These are phyloP conservation scores for Gadopsis bispinosus DNA, from an alignment of 2,797 vertebrate species.

Conservation along the genomic window DNA sequence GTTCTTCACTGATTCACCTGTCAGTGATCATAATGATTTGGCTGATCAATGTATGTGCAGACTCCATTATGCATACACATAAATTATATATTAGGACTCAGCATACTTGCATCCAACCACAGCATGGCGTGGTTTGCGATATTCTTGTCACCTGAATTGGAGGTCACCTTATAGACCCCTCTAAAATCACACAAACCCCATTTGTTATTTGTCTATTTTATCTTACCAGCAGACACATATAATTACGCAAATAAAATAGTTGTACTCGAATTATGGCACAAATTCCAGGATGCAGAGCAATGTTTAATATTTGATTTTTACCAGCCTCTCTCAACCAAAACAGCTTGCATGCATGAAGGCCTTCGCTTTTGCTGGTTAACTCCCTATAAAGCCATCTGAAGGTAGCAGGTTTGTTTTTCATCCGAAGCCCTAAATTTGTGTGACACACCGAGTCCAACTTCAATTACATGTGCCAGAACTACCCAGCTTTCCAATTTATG, in stretches of 20 bases:
- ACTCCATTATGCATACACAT: conserved; percentile 7
- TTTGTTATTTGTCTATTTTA: neutral
- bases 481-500: neutral
- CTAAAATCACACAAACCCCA: neutral
- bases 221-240: neutral
- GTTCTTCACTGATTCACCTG: too few relatives aligned
- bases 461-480: conserved; percentile 10
- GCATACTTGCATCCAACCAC: neutral
- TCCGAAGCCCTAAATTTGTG: neutral
- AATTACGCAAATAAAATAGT: neutral
- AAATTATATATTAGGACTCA: conserved; percentile 14
- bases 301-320: conserved; percentile 6
- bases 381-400: conserved; percentile 5
- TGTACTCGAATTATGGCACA: neutral
- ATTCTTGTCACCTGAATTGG: neutral
- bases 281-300: neutral
- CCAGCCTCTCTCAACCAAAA: conserved; percentile 3
- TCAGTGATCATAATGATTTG: too few relatives aligned
- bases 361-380: neutral
- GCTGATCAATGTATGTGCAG: neutral
- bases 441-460: conserved; percentile 17
- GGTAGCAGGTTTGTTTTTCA: conserved; percentile 20
- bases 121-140: neutral
- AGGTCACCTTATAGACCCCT: neutral
- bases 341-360: neutral